These are phyloP conservation scores for Spodoptera litura DNA, from an alignment of 1,140 invertebrate species.

Conservation along the genomic window DNA sequence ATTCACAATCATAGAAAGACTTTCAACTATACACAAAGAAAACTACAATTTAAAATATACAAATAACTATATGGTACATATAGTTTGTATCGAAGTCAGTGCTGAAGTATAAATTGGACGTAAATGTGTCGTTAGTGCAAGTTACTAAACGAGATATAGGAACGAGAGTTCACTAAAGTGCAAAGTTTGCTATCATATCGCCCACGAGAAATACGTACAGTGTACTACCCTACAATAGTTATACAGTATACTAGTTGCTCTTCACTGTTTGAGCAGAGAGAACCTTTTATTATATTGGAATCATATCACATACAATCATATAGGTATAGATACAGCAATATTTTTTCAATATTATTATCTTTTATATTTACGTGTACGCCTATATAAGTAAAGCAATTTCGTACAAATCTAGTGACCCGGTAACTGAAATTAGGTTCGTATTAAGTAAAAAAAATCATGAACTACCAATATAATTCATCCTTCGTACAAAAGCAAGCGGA, in stretches of 20 bases:
- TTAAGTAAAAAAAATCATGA: constrained; percentile 34
- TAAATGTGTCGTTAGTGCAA: constrained; percentile 36
- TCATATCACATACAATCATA: not conserved
- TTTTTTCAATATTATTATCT: not conserved
- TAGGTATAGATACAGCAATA: not conserved
- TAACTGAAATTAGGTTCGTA: constrained; percentile 22
- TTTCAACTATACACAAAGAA: no score
- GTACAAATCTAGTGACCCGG: constrained; percentile 25
- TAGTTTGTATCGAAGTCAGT: not conserved
- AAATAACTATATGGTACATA: not conserved
- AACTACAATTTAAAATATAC: no score
- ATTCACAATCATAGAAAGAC: no score
- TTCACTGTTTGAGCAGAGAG: not conserved
- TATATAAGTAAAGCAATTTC: not conserved
- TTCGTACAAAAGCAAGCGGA: constrained; percentile 23
- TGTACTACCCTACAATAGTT: not conserved
- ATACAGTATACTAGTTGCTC: constrained; percentile 9
- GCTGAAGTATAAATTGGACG: constrained; percentile 3
- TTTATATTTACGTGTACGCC: constrained; percentile 4
- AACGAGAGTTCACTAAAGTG: constrained; percentile 30
- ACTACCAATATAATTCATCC: constrained; percentile 32
- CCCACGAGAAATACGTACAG: constrained; percentile 23
- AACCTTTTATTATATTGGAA: no score
- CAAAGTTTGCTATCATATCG: constrained; percentile 30
- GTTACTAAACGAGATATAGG: constrained; percentile 21